phyloP scores from a whole-genome alignment of 2,113 vertebrate species.

The Colaptes auratus region DNA sequence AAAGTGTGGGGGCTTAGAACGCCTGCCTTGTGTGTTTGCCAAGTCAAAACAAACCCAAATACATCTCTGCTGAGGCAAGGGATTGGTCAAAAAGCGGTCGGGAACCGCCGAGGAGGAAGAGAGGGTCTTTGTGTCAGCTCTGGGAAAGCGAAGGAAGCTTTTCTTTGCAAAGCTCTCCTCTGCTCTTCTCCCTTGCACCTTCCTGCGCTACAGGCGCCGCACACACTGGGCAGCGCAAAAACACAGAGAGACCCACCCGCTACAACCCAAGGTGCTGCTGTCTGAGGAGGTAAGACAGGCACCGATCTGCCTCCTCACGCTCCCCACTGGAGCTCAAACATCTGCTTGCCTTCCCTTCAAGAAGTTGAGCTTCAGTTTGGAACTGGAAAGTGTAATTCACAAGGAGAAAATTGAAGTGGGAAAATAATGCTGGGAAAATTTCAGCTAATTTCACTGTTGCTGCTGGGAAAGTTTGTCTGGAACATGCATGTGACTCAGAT shows the following conservation, averaged over 20 bases:
- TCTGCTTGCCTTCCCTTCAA: neutral
- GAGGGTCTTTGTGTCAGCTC: neutral
- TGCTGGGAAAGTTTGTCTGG: neutral
- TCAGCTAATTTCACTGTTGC: neutral
- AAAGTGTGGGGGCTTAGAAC: neutral
- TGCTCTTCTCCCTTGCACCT: neutral
- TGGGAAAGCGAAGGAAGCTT: neutral
- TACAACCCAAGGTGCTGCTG: neutral
- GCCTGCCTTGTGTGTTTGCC: neutral
- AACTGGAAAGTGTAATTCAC: neutral
- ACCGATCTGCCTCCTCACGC: neutral
- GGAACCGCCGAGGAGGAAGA: neutral
- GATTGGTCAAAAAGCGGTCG: neutral
- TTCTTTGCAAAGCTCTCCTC: neutral
- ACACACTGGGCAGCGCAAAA: neutral
- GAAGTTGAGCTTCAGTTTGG: neutral
- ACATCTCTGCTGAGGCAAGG: neutral
- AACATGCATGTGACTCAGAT: neutral
- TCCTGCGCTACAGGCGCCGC: neutral
- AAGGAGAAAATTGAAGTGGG: neutral
- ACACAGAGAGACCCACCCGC: neutral
- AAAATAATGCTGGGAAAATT: neutral
- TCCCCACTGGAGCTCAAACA: neutral
- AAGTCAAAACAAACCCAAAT: conserved; percentile 15
- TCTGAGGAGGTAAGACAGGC: neutral